phyloP scores from a whole-genome alignment of 1,140 invertebrate species.

The Reticulitermes speratus region DNA sequence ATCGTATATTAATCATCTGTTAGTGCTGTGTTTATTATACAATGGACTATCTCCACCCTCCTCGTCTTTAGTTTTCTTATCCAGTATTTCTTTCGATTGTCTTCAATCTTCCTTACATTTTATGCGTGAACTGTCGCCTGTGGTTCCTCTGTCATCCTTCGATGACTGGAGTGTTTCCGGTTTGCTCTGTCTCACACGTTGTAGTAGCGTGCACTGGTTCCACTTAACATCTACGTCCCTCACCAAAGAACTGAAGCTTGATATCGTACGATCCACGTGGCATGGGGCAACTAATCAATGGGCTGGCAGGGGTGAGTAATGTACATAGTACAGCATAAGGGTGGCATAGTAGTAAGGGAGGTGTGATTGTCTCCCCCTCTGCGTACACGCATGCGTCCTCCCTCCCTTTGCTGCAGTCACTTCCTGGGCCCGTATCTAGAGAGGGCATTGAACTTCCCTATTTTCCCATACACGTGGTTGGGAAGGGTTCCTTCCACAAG shows the following conservation, averaged over 20 bases:
- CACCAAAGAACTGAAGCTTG: not conserved
- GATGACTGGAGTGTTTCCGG: too few relatives aligned
- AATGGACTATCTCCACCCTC: too few relatives aligned
- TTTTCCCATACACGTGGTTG: not conserved
- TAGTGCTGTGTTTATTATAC: too few relatives aligned
- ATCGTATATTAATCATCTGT: too few relatives aligned
- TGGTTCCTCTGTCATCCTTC: too few relatives aligned
- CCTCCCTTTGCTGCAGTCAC: not conserved
- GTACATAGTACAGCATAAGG: not conserved
- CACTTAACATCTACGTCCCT: too few relatives aligned
- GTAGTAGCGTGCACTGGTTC: too few relatives aligned
- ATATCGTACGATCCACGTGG: not conserved
- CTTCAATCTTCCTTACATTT: too few relatives aligned
- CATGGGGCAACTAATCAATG: not conserved
- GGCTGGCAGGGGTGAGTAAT: slow-evolving; percentile 11
- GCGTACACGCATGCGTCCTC: not conserved
- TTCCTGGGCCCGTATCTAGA: not conserved
- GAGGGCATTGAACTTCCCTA: not conserved
- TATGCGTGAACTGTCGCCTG: too few relatives aligned
- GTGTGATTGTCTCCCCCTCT: not conserved
- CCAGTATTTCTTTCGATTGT: too few relatives aligned
- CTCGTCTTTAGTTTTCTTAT: too few relatives aligned
- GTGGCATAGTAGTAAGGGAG: slow-evolving; percentile 9
- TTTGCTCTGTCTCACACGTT: too few relatives aligned
- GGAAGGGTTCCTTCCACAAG: not conserved